phyloP scores from a whole-genome alignment of 1,140 invertebrate species.

The Oreohelix idahoensis region DNA sequence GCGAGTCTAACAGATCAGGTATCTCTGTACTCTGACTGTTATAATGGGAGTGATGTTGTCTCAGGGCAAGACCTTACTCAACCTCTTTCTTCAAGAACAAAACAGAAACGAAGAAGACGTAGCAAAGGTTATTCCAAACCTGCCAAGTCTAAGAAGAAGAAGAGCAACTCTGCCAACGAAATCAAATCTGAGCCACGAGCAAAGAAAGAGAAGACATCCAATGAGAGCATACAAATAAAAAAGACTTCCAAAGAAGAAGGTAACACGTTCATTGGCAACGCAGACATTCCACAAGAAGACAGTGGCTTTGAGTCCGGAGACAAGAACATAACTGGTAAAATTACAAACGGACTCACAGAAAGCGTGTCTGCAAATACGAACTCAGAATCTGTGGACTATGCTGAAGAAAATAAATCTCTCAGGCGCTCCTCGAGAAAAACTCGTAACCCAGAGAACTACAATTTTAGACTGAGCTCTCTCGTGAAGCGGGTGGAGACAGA shows the following conservation, averaged over 20 bases:
- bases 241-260: background rate
- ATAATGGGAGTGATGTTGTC: background rate
- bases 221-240: background rate
- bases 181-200: background rate
- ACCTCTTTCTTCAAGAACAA: background rate
- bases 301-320: slow-evolving; percentile 25
- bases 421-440: slow-evolving; percentile 7
- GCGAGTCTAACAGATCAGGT: background rate
- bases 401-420: background rate
- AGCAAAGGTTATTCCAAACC: slow-evolving; percentile 26
- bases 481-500: slow-evolving; percentile 75
- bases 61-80: background rate
- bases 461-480: slow-evolving; percentile 75
- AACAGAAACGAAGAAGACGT: slow-evolving; percentile 13
- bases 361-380: background rate
- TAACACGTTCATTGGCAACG: background rate
- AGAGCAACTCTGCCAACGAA: background rate
- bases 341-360: background rate
- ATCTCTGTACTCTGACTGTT: background rate
- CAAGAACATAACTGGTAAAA: background rate
- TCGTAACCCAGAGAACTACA: slow-evolving; percentile 70
- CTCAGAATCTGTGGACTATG: background rate
- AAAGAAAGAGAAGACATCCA: background rate
- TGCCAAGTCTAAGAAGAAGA: background rate
- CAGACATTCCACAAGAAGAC: background rate